Evolutionary conservation across 2,113 vertebrate genomes (phyloP).

Genomic region (Scatophagus argus): DNA sequence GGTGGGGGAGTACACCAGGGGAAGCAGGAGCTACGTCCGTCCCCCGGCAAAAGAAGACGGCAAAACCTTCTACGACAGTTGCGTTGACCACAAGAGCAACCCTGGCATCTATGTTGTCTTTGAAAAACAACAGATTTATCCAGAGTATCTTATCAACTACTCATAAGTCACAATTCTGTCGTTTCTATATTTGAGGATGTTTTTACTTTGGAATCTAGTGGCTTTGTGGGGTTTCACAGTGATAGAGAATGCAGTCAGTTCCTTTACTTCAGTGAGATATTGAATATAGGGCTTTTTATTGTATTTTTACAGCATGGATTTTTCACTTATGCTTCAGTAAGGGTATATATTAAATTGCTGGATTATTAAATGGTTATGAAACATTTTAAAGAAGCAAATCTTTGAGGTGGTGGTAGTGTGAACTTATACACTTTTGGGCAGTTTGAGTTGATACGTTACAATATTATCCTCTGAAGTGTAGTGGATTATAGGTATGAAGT

Average conservation of each 20-base stretch:
- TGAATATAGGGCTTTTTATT: no score
- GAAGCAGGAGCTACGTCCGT: slow-evolving; percentile 35
- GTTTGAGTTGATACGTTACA: not conserved
- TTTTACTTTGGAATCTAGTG: not conserved
- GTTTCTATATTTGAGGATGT: not conserved
- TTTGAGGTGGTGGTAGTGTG: not conserved
- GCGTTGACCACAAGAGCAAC: slow-evolving; percentile 59
- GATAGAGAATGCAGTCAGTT: not conserved
- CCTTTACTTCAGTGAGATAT: no score
- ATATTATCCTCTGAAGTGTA: not conserved
- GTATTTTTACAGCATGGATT: no score
- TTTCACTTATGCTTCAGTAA: no score
- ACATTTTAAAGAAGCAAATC: no score
- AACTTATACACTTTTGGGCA: not conserved
- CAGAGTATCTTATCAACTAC: slow-evolving; percentile 79
- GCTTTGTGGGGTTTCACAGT: not conserved
- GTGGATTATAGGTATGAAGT: not conserved
- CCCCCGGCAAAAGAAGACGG: slow-evolving; percentile 61
- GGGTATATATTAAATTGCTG: not conserved
- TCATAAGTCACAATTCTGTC: slow-evolving; percentile 3
- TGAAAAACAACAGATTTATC: slow-evolving; percentile 86
- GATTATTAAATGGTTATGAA: no score
- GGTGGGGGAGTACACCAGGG: slow-evolving; percentile 69
- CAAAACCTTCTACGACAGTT: slow-evolving; percentile 78
- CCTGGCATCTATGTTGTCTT: slow-evolving; percentile 85